Base-by-base conservation (phyloP, 2,888 invertebrate species). In the Galerucella nymphaeae region DNA sequence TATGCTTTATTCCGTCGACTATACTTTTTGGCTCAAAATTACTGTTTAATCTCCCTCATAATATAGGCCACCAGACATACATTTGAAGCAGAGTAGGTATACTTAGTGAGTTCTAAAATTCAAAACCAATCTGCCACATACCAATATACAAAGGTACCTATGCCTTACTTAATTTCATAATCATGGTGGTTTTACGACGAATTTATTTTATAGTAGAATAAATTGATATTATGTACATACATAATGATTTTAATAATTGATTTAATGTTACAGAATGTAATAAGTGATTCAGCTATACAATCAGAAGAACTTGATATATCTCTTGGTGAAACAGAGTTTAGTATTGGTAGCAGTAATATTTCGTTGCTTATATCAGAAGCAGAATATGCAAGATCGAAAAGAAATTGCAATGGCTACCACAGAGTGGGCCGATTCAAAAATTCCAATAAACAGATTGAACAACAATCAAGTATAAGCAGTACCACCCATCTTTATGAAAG, bases 341-440 rank as follows among this genome's bases (percentile, higher is more conserved):
- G 72, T 41, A 62, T 72, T 2, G 72, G 66, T 11, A 72, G 72
- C 20, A 72, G 69, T 45, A 61, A 72, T 11, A 62, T 72, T 42
- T 72, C 72, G 20, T 42, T 23, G 9, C 58, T 72, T 2, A 55
- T 72, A 16, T 72, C 72, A 18, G 45, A 65, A 13, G 30, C 14
- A 10, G 66, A 62, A 5, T 38, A 42, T 2, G 62, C 23, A 20
- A 66, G 66, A 66, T 62, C 66, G 13, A 53, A 20, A n/a, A 61
- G 63, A 16, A 53, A 66, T n/a, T 59, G 66, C 42, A 67, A 63
- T 14, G 23, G 63, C 50, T 68, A 72, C 23, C 68, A 65, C 20
- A 59, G 58, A 5, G 16, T 68, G 23, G 64, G 59, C 2, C 65
- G 65, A 65, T 41, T 16, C 16, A 16, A 8, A 48, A n/a, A 48